A percentile compares a stretch with the other conserved stretches of the same genome.
Evolutionary conservation across 2,113 vertebrate genomes (phyloP).

Genomic region (Verasper variegatus): DNA sequence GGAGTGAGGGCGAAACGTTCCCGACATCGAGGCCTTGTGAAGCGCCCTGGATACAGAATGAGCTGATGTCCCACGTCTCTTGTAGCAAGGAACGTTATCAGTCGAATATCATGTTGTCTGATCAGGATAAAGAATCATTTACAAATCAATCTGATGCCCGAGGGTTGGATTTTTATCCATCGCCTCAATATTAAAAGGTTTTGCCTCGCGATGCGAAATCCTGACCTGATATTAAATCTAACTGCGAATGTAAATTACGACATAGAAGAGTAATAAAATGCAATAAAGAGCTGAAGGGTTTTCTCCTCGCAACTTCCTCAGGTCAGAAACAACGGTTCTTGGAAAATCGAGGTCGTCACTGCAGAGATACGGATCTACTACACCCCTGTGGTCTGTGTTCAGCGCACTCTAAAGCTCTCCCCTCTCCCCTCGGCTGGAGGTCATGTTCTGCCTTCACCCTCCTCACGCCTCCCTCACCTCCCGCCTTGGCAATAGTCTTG

Average conservation of each 20-base stretch:
- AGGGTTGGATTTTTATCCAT: background rate
- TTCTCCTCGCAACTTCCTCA: background rate
- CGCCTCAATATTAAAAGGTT: no score
- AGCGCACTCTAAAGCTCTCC: background rate
- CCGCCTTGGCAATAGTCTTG: constrained; percentile 38
- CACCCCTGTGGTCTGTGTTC: constrained; percentile 33
- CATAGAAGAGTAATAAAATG: background rate
- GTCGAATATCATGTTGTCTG: no score
- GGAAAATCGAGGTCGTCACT: constrained; percentile 24
- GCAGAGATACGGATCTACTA: constrained; percentile 20
- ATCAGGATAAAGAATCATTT: no score
- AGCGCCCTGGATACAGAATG: no score
- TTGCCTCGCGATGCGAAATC: background rate
- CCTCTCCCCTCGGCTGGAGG: constrained; percentile 36
- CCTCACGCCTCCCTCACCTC: constrained; percentile 28
- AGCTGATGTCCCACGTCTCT: no score
- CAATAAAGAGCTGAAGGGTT: background rate
- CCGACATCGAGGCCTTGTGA: no score
- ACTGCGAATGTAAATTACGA: background rate
- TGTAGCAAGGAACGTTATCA: no score
- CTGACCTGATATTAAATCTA: constrained; percentile 5
- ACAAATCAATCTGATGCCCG: no score
- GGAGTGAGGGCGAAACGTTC: no score
- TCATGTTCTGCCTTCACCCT: constrained; percentile 23
- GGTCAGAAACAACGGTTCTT: background rate